Base-by-base conservation (phyloP, 2,113 vertebrate species). In the Dromaius novaehollandiae region DNA sequence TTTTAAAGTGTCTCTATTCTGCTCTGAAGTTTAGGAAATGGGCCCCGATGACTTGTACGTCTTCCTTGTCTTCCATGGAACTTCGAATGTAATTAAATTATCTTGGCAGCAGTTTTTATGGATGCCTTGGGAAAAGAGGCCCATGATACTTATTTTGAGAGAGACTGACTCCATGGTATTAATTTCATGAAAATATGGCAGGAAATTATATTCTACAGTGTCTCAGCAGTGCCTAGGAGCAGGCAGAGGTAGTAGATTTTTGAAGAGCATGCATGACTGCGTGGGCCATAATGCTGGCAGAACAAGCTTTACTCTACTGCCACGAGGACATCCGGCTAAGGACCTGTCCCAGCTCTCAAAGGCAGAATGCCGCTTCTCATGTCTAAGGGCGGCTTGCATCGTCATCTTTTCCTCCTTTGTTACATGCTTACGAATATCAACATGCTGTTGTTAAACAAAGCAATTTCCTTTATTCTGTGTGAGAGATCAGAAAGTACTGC, bases 41-140 rank as follows among this genome's bases (percentile, higher is more conserved):
- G 65, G n/a, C 64, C 48, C 32, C 30, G n/a, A 84, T 56, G 61
- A 82, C 86, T 95, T 95, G 73, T 88, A 68, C 55, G 25, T 71
- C 55, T 83, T 91, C 66, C 44, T 66, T 75, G 80, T 73, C 81
- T 73, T 92, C 77, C 12, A 2, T 0, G 7, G 83, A 88, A 94
- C 65, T 93, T 81, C 44, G 73, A 94, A 71, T 17, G 36, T 14
- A 32, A 6, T 78, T 96, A 93, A 93, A 96, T 84, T 38, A 92
- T 68, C 73, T 64, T 78, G 61, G 64, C 51, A 30, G 55, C 48
- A 70, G 22, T 20, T 94, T 95, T 90, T 70, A 93, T 26, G 40
- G 26, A 56, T 14, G 14, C 53, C 53, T 56, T 56, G 53, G 44
- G 60, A 78, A 88, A 75, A 83, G 40, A 70, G 46, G 46, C 40